phyloP scores from a whole-genome alignment of 2,797 vertebrate species.

The Gallinago stenura region DNA sequence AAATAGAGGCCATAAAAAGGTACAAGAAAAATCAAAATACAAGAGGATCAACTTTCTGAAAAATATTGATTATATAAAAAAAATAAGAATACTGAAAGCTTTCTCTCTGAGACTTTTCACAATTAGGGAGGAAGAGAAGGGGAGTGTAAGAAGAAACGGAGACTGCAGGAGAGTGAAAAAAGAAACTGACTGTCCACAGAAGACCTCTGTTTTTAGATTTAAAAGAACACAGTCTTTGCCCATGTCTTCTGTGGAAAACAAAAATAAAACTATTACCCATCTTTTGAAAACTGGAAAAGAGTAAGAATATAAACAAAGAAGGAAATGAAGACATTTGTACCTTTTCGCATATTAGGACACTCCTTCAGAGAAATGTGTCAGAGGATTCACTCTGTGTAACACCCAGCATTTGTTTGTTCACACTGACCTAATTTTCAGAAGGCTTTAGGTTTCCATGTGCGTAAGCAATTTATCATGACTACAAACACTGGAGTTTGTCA shows the following conservation, averaged over 20 bases:
- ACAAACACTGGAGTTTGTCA: background rate
- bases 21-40: background rate
- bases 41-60: background rate
- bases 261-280: background rate
- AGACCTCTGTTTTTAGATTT: background rate
- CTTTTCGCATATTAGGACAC: background rate
- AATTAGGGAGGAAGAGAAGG: background rate
- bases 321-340: background rate
- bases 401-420: background rate
- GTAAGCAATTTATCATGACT: constrained; percentile 28
- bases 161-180: background rate
- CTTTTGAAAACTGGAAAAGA: background rate
- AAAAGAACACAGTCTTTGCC: background rate
- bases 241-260: background rate
- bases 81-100: background rate
- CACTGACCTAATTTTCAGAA: constrained; percentile 46
- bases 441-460: constrained; percentile 10
- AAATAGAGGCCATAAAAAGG: background rate
- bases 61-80: background rate
- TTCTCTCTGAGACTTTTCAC: background rate
- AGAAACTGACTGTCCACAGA: background rate
- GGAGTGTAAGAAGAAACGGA: background rate
- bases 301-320: background rate
- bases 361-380: background rate
- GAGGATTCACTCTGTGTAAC: background rate